phyloP scores from a whole-genome alignment of 2,797 vertebrate species.

The Lutjanus campechanus region DNA sequence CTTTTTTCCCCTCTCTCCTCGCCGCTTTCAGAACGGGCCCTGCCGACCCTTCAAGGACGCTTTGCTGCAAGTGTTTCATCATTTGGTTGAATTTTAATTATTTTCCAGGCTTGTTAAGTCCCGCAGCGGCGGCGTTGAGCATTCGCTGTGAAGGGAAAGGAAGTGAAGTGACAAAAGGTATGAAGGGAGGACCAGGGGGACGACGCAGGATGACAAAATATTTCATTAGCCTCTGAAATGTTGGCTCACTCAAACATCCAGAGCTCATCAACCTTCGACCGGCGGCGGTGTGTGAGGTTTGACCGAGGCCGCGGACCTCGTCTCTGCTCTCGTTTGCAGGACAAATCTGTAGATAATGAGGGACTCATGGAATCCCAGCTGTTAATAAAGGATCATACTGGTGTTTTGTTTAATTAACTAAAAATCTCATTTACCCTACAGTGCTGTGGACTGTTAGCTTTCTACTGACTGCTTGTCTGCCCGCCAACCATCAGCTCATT shows the following conservation, averaged over 20 bases:
- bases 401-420: constrained; percentile 23
- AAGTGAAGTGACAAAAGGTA: constrained; percentile 71
- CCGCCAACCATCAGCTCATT: background rate
- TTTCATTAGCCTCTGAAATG: constrained; percentile 79
- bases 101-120: constrained; percentile 76
- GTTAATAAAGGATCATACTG: background rate
- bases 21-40: constrained; percentile 61
- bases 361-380: constrained; percentile 7
- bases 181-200: constrained; percentile 62
- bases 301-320: constrained; percentile 10
- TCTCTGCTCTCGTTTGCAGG: constrained; percentile 26
- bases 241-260: constrained; percentile 58
- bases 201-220: constrained; percentile 68
- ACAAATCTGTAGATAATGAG: constrained; percentile 50
- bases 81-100: constrained; percentile 83
- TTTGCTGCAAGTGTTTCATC: constrained; percentile 82
- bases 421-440: background rate
- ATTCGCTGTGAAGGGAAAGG: constrained; percentile 61
- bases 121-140: constrained; percentile 50
- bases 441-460: background rate
- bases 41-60: constrained; percentile 81
- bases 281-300: constrained; percentile 2
- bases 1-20: constrained; percentile 25
- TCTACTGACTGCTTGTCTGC: background rate
- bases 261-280: constrained; percentile 32